Percentiles rank a stretch among this genome's conserved stretches.
Evolutionary conservation across 2,888 invertebrate genomes (phyloP).

Genomic region (Chrysolina haemoptera): DNA sequence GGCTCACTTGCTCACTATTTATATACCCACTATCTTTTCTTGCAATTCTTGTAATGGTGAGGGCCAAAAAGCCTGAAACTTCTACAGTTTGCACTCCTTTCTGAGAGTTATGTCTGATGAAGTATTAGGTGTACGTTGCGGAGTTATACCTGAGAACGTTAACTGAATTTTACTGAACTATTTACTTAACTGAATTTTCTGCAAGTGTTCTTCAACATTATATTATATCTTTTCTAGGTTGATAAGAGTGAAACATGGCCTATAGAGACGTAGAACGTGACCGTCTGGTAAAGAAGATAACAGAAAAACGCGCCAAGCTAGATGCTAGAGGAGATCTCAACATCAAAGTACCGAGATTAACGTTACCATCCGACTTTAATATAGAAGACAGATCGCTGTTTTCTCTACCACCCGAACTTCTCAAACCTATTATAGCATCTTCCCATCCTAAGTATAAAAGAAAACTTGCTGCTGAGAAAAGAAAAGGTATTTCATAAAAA

Average conservation of each 20-base stretch:
- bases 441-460: constrained; percentile 65
- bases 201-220: neutral
- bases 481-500: constrained; percentile 58
- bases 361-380: constrained; percentile 74
- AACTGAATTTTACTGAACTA: too few relatives aligned
- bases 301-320: constrained; percentile 66
- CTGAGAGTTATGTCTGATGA: too few relatives aligned
- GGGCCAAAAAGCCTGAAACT: too few relatives aligned
- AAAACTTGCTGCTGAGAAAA: constrained; percentile 65
- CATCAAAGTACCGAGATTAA: constrained; percentile 73
- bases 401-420: constrained; percentile 76
- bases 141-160: too few relatives aligned
- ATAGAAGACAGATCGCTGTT: constrained; percentile 74
- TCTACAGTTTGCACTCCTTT: too few relatives aligned
- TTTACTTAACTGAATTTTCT: neutral
- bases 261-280: constrained; percentile 65
- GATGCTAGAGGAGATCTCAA: constrained; percentile 71
- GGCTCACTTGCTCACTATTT: too few relatives aligned
- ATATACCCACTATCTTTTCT: too few relatives aligned
- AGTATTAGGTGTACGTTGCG: too few relatives aligned
- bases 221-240: constrained; percentile 2
- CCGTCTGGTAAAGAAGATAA: constrained; percentile 70
- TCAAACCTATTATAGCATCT: constrained; percentile 66
- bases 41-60: too few relatives aligned
- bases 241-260: constrained; percentile 46